These are phyloP conservation scores for Bombus balteatus DNA, from an alignment of 1,140 invertebrate species.

Conservation along the genomic window DNA sequence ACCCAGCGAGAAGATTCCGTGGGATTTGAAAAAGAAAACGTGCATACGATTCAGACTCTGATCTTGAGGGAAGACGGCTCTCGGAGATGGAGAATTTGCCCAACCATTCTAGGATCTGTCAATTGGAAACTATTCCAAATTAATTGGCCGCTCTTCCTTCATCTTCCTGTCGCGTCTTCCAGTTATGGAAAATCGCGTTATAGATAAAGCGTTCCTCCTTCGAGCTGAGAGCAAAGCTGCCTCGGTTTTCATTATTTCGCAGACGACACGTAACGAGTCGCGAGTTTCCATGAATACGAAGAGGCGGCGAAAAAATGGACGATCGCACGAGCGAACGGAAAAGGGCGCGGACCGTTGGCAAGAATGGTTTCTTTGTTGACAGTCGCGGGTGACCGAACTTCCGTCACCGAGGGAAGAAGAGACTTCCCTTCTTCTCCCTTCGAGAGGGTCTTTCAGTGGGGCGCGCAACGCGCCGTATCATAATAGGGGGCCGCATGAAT, in stretches of 20 bases:
- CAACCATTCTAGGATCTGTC: not conserved
- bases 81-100: not conserved
- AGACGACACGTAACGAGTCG: slow-evolving; percentile 8
- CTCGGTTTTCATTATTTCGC: not conserved
- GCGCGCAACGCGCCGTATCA: slow-evolving; percentile 52
- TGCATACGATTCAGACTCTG: not conserved
- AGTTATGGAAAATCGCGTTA: not conserved
- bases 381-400: slow-evolving; percentile 46
- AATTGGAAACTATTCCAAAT: not conserved
- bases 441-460: not conserved
- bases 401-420: slow-evolving; percentile 12
- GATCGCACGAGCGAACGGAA: slow-evolving; percentile 21
- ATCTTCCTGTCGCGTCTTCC: not conserved
- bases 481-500: slow-evolving; percentile 74
- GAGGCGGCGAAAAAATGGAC: not conserved
- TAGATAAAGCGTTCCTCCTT: too few species aligned
- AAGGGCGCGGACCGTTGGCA: not conserved
- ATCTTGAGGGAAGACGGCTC: not conserved
- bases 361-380: slow-evolving; percentile 43
- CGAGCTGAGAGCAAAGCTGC: not conserved
- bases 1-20: not conserved
- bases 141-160: not conserved
- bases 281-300: not conserved
- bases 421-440: not conserved
- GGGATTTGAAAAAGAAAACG: slow-evolving; percentile 20